phyloP scores from a whole-genome alignment of 2,888 invertebrate genomes.

The Tetranychus truncatus region DNA sequence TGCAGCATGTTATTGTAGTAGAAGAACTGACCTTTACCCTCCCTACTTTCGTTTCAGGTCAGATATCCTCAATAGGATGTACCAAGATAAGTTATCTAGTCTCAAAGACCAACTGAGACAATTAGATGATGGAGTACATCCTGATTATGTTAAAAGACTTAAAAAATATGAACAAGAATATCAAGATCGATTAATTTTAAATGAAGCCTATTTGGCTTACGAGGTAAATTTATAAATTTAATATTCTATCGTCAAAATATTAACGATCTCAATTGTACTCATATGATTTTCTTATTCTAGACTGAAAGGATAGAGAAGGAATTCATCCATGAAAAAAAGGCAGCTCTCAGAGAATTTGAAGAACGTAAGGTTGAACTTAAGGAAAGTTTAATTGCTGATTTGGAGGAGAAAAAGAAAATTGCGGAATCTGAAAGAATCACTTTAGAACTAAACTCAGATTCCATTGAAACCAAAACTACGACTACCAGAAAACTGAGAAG shows the following conservation, averaged over 20 bases:
- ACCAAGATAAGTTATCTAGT: constrained; percentile 66
- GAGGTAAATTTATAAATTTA: constrained; percentile 29
- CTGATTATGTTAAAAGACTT: constrained; percentile 62
- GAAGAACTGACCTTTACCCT: not conserved
- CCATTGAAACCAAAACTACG: constrained; percentile 54
- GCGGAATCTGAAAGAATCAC: constrained; percentile 71
- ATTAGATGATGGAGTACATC: constrained; percentile 62
- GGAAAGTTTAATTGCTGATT: constrained; percentile 69
- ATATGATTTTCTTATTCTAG: constrained; percentile 39
- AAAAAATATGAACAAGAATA: constrained; percentile 62
- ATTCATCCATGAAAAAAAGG: constrained; percentile 66
- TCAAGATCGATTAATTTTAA: constrained; percentile 46
- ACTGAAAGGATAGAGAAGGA: constrained; percentile 70
- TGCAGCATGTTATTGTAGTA: not conserved
- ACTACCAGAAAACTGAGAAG: constrained; percentile 78
- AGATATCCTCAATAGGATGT: constrained; percentile 30
- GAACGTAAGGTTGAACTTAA: constrained; percentile 78
- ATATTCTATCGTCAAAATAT: constrained; percentile 45
- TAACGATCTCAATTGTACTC: constrained; percentile 41
- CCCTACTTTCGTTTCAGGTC: not conserved
- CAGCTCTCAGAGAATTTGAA: constrained; percentile 76
- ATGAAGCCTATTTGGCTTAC: constrained; percentile 33
- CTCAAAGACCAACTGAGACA: constrained; percentile 76
- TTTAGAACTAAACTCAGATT: constrained; percentile 56
- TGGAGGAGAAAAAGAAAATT: constrained; percentile 73